Evolutionary conservation across 2,113 vertebrate species (phyloP), one percentile per base, ranked within the genome.

Genomic region (Nansenia antarctica): DNA sequence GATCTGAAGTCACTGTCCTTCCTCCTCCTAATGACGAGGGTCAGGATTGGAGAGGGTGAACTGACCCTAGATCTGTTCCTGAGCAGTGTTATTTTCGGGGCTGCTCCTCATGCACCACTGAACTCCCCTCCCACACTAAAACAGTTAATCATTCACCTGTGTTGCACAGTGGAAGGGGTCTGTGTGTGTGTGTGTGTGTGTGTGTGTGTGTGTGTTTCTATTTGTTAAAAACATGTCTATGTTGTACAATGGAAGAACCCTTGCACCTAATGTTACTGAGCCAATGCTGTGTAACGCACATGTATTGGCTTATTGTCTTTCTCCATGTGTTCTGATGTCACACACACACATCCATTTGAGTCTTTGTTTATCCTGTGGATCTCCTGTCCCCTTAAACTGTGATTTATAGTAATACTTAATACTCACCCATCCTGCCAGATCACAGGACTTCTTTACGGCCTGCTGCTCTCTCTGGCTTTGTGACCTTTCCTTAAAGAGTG

Each of bases 141-240:
- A 71, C 35, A 52, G 85, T 93, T 90, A 92, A 91, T 66, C 71
- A 92, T 92, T 92, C 73, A 90, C 78, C 54, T 4, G 29, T 54
- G 70, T 66, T 67, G 27, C n/a, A 65, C 57, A 31, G 1, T 54
- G 52, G 15, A 27, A 60, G 45, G n/a, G 20, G 52, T 22, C 52
- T 3, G 20, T 54, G 52, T 24, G 22, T 54, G 49, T 22, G 49
- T 53, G 22, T 52, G 47, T n/a, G 20, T 54, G 52, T 54, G 52
- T 9, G 20, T 54, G 52, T 53, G 39, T 42, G 39, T 42, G 39
- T n/a, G n/a, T n/a, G n/a, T n/a, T n/a, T n/a, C n/a, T n/a, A n/a
- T n/a, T n/a, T n/a, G n/a, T 42, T 9, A n/a, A n/a, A n/a, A n/a
- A n/a, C n/a, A n/a, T n/a, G n/a, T n/a, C n/a, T n/a, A n/a, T 14